These are phyloP conservation scores for Antechinus stuartii DNA, from an alignment of 2,113 vertebrate species.

Conservation along the genomic window DNA sequence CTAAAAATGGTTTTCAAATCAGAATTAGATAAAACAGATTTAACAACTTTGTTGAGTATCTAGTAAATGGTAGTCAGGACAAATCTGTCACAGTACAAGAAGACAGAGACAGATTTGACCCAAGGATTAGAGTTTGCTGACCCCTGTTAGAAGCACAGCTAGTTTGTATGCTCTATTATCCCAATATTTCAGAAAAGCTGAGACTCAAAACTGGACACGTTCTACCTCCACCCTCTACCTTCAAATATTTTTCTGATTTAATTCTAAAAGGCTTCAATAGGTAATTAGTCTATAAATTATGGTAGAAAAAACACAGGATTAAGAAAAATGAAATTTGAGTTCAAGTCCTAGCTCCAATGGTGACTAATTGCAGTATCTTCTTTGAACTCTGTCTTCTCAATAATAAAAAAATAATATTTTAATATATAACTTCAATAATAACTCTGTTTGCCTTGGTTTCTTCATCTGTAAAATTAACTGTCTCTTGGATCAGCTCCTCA, in stretches of 20 bases:
- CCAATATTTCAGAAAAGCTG: background rate
- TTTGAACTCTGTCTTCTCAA: background rate
- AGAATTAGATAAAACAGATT: background rate
- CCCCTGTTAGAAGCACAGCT: background rate
- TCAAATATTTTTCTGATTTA: background rate
- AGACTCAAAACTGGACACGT: background rate
- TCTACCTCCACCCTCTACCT: background rate
- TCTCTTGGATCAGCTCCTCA: background rate
- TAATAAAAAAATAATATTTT: background rate
- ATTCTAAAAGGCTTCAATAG: background rate
- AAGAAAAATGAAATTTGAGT: background rate
- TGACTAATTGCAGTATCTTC: background rate
- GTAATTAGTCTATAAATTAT: background rate
- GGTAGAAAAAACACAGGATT: background rate
- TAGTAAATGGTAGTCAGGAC: background rate
- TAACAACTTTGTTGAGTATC: background rate
- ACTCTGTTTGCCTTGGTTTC: background rate
- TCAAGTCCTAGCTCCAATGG: background rate
- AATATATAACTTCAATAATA: no score
- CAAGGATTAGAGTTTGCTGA: background rate
- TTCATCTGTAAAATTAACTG: background rate
- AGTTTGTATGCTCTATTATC: background rate
- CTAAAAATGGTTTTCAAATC: background rate
- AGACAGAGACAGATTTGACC: background rate
- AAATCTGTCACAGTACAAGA: background rate